Conservation (phyloP, 2,888 invertebrate species). For the Pachycephus smyrnensis region DNA sequence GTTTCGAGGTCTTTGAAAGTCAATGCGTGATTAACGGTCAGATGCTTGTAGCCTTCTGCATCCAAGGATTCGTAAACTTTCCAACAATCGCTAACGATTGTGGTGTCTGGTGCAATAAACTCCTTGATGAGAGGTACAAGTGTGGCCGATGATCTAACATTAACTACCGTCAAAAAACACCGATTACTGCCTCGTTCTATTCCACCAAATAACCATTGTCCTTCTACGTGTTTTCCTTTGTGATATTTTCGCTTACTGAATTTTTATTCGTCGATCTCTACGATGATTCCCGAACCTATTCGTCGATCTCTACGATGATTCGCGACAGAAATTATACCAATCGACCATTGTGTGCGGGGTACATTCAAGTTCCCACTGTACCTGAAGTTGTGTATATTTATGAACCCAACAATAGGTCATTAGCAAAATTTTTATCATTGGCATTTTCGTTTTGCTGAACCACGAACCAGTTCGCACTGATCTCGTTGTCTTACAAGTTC, state of each 20-base stretch:
- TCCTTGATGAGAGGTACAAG: slow-evolving; percentile 16
- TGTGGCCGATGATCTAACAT: slow-evolving; percentile 9
- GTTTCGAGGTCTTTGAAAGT: slow-evolving; percentile 7
- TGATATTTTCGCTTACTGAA: too few species aligned
- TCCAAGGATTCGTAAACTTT: slow-evolving; percentile 17
- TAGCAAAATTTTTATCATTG: not conserved
- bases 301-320: slow-evolving; percentile 19
- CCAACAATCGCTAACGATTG: slow-evolving; percentile 21
- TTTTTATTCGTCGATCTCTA: too few species aligned
- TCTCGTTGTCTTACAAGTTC: slow-evolving; percentile 9
- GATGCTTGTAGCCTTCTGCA: slow-evolving; percentile 13
- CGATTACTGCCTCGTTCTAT: slow-evolving; percentile 19
- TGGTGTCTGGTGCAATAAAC: slow-evolving; percentile 17
- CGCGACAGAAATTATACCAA: slow-evolving; percentile 18
- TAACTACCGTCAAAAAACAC: slow-evolving; percentile 17
- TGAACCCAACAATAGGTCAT: not conserved
- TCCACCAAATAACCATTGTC: slow-evolving; percentile 28
- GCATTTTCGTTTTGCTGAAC: not conserved
- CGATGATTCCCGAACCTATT: too few species aligned
- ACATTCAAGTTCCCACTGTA: not conserved
- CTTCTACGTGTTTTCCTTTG: too few species aligned
- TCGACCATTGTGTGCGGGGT: slow-evolving; percentile 13
- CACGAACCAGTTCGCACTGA: not conserved
- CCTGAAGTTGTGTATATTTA: not conserved
- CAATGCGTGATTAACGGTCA: slow-evolving; percentile 18